Conservation (phyloP, 2,797 vertebrate genomes). For the Orientallactaga sibirica region DNA sequence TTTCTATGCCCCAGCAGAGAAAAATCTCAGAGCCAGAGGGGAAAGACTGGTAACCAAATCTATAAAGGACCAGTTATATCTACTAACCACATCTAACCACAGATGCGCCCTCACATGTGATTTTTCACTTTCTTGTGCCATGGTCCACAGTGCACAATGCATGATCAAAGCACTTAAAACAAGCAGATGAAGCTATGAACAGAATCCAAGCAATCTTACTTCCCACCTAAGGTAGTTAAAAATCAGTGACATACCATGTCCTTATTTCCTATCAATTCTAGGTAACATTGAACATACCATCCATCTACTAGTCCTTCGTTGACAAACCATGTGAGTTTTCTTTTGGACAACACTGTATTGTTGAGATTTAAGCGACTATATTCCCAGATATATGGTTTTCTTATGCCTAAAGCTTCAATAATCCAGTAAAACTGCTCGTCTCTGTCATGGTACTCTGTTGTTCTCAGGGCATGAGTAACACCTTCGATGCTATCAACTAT, state of each 20-base stretch:
- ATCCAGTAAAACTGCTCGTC: slow-evolving; percentile 99
- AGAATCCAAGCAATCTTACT: neutral
- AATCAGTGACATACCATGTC: neutral
- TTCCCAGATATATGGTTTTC: slow-evolving; percentile 98
- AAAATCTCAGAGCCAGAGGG: neutral
- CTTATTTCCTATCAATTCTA: neutral
- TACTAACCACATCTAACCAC: neutral
- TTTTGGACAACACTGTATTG: slow-evolving; percentile 98
- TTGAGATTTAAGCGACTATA: slow-evolving; percentile 98
- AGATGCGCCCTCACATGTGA: neutral
- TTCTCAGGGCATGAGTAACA: slow-evolving; percentile 97
- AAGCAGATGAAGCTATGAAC: neutral
- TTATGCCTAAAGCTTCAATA: slow-evolving; percentile 93
- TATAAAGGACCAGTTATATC: neutral
- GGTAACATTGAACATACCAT: slow-evolving; percentile 90
- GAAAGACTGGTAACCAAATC: neutral
- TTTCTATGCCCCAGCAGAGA: neutral
- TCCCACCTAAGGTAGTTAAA: neutral
- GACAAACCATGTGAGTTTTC: slow-evolving; percentile 99
- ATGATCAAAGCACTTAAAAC: too few relatives aligned
- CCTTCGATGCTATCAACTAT: slow-evolving; percentile 98
- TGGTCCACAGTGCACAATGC: neutral
- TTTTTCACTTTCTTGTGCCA: too few relatives aligned
- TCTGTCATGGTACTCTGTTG: slow-evolving; percentile 98
- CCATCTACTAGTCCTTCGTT: slow-evolving; percentile 98